phyloP scores from a whole-genome alignment of 2,888 invertebrate species.

The Chironomus riparius region DNA sequence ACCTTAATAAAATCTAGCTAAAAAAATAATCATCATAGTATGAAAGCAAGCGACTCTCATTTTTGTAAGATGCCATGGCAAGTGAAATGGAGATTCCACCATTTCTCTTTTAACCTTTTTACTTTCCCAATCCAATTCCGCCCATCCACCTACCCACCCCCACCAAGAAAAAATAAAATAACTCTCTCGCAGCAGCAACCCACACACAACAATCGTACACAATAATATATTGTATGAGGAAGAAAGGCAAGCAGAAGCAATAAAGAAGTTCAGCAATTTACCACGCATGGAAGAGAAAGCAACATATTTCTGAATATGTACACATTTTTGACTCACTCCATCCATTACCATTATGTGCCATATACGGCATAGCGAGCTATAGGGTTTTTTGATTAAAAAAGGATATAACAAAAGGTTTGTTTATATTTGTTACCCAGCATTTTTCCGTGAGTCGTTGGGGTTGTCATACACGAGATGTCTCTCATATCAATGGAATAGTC shows the following conservation, averaged over 20 bases:
- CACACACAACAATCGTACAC: background rate
- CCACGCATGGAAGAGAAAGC: slow-evolving; percentile 14
- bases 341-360: background rate
- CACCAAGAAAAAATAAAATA: no score
- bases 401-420: slow-evolving; percentile 26
- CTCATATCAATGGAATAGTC: no score
- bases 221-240: background rate
- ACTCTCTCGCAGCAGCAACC: background rate
- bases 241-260: no score
- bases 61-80: no score
- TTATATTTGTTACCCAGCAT: slow-evolving; percentile 14
- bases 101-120: background rate
- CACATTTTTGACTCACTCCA: background rate
- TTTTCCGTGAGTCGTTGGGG: background rate
- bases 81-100: background rate
- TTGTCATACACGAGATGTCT: background rate
- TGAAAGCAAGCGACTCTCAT: no score
- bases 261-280: background rate
- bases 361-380: background rate
- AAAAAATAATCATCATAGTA: no score
- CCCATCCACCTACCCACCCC: background rate
- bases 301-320: slow-evolving; percentile 9
- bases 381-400: slow-evolving; percentile 22
- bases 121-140: background rate
- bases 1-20: no score